phyloP scores from a whole-genome alignment of 1,140 invertebrate species.

The Popillia japonica region DNA sequence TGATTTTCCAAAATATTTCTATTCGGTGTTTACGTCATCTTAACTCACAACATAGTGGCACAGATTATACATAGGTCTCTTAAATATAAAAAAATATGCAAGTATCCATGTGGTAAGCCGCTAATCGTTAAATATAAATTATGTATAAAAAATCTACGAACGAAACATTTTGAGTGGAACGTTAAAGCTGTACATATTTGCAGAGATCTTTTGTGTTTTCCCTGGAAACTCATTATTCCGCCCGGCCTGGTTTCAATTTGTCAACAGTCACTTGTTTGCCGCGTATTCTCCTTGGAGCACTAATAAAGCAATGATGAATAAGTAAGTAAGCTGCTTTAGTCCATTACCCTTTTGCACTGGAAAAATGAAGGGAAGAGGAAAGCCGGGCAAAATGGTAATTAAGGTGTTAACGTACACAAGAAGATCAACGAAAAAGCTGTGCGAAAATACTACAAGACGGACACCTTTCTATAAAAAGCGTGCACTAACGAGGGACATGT shows the following conservation, averaged over 20 bases:
- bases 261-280: conserved; percentile 2
- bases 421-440: no score
- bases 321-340: background rate
- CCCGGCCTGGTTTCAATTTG: background rate
- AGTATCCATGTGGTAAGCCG: no score
- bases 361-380: background rate
- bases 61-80: no score
- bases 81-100: no score
- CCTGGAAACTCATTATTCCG: conserved; percentile 4
- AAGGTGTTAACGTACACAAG: background rate
- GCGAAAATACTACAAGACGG: no score
- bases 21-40: no score
- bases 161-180: background rate
- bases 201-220: background rate
- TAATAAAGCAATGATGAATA: conserved; percentile 16
- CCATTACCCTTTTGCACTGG: background rate
- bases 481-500: no score
- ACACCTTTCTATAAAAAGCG: no score
- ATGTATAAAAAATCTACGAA: background rate
- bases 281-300: background rate
- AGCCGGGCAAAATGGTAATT: background rate
- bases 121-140: no score
- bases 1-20: no score
- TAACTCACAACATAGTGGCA: no score
- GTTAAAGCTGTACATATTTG: background rate